A percentile compares a stretch with the other conserved stretches of the same genome.
These are phyloP conservation scores for Gymnobelideus leadbeateri DNA, from an alignment of 2,113 vertebrate species.

Conservation along the genomic window DNA sequence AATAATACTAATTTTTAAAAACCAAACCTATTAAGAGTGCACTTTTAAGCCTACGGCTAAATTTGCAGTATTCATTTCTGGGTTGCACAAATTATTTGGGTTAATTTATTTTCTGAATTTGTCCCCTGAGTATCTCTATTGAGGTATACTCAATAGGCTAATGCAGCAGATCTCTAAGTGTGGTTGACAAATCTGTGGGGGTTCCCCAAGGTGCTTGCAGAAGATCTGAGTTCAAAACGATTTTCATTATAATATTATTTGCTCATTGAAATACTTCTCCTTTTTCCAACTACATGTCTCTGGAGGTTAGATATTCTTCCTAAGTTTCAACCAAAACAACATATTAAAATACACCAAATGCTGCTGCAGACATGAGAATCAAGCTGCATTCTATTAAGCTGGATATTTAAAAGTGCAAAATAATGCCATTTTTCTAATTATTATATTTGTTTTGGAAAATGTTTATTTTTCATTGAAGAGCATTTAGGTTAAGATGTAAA, in stretches of 20 bases:
- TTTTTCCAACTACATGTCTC: neutral
- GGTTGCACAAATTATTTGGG: neutral
- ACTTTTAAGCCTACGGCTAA: constrained; percentile 44
- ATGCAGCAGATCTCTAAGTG: neutral
- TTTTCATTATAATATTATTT: neutral
- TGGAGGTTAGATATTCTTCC: neutral
- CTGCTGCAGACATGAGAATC: neutral
- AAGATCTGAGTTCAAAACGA: neutral
- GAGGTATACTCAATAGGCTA: constrained; percentile 10
- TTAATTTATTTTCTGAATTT: constrained; percentile 26
- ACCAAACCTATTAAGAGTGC: neutral
- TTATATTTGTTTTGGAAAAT: neutral
- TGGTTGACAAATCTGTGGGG: neutral
- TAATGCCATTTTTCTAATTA: neutral
- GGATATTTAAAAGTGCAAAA: neutral
- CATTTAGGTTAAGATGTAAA: neutral
- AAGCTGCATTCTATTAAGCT: neutral
- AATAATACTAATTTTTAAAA: constrained; percentile 5
- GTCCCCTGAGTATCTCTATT: constrained; percentile 29
- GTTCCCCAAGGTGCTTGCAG: neutral
- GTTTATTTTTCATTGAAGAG: neutral
- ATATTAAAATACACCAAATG: neutral
- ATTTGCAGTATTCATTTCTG: neutral
- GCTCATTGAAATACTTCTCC: neutral
- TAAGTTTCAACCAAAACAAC: neutral